Conservation (phyloP, 2,113 vertebrate species). For the Oophaga pumilio region DNA sequence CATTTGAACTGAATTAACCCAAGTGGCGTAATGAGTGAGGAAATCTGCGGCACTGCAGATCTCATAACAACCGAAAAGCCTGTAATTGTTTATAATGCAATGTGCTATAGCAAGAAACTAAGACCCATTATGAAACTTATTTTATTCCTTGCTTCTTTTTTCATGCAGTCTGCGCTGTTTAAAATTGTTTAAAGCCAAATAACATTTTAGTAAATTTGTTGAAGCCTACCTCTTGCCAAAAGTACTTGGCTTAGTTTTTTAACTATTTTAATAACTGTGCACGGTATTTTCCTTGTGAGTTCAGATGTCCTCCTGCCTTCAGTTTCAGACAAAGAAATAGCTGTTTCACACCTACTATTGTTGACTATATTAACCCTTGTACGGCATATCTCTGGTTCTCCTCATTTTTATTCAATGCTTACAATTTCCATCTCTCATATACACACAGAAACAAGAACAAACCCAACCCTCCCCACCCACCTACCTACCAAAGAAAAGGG, state of each 20-base stretch:
- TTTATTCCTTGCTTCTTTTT: background rate
- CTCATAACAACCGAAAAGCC: background rate
- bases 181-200: background rate
- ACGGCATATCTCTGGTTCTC: too few species aligned
- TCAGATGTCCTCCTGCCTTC: too few species aligned
- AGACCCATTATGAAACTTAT: background rate
- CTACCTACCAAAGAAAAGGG: too few species aligned
- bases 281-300: background rate
- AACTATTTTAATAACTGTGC: background rate
- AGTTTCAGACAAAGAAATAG: background rate
- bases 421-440: too few species aligned
- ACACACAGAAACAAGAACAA: too few species aligned
- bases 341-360: background rate
- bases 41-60: background rate
- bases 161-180: background rate
- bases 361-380: background rate
- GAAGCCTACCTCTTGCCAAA: background rate
- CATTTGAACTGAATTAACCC: slow-evolving; percentile 22
- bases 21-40: background rate
- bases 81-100: background rate
- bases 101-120: background rate
- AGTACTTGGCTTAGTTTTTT: background rate
- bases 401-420: too few species aligned
- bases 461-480: too few species aligned
- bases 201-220: background rate